These are phyloP conservation scores for Rhimphoctona megacephalus DNA, from an alignment of 2,888 invertebrate genomes.

Conservation along the genomic window DNA sequence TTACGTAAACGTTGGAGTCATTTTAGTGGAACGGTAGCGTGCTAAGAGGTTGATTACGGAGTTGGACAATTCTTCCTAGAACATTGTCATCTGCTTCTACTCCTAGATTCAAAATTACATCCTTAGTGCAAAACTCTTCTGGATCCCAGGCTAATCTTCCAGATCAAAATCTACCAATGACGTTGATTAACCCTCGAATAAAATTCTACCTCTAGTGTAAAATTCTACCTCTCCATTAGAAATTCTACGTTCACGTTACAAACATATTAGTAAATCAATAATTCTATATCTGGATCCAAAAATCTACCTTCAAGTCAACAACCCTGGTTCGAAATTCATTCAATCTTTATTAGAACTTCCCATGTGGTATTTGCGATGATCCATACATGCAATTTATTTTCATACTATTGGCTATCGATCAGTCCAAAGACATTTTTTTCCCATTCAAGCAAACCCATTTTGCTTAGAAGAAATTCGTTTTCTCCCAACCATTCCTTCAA, in stretches of 20 bases:
- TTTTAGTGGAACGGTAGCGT: not conserved
- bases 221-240: not conserved
- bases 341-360: not conserved
- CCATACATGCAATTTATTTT: slow-evolving; percentile 13
- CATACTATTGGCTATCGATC: slow-evolving; percentile 7
- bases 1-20: not conserved
- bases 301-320: not conserved
- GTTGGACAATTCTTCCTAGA: not conserved
- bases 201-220: too few species aligned
- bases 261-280: not conserved
- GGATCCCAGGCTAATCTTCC: not conserved
- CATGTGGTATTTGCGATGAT: not conserved
- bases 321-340: not conserved
- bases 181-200: too few species aligned
- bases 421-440: not conserved
- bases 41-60: not conserved
- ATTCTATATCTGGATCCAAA: not conserved
- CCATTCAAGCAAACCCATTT: not conserved
- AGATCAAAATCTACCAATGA: not conserved
- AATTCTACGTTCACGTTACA: not conserved
- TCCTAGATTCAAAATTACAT: not conserved
- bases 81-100: too few species aligned
- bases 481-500: not conserved
- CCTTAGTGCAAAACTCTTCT: not conserved
- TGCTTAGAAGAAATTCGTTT: not conserved